Evolutionary conservation across 2,113 vertebrate genomes (phyloP).

Genomic region (Nycticryphes semicollaris): DNA sequence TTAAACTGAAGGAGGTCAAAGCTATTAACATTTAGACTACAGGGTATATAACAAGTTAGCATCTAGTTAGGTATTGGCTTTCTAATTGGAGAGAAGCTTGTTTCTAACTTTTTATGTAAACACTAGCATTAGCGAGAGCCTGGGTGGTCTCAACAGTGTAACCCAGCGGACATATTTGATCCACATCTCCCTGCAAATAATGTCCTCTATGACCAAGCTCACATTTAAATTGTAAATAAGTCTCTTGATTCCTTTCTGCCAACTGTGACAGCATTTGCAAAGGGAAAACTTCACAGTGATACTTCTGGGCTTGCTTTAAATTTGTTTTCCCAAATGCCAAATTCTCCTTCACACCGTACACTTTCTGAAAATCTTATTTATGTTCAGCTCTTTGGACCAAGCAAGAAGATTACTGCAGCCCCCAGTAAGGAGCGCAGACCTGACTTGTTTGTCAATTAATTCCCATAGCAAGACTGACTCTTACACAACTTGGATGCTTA

Average conservation of each 20-base stretch:
- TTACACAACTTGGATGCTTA: background rate
- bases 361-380: constrained; percentile 27
- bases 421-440: constrained; percentile 14
- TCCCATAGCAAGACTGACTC: background rate
- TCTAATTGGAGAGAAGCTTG: constrained; percentile 69
- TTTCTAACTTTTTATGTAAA: constrained; percentile 72
- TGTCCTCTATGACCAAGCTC: constrained; percentile 3
- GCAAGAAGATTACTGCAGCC: constrained; percentile 49
- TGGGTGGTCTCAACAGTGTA: constrained; percentile 60
- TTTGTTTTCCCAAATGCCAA: constrained; percentile 59
- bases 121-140: constrained; percentile 58
- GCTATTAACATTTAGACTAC: constrained; percentile 75
- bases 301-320: constrained; percentile 14
- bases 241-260: constrained; percentile 50
- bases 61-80: constrained; percentile 58
- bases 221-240: constrained; percentile 68
- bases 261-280: constrained; percentile 50
- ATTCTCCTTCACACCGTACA: constrained; percentile 40
- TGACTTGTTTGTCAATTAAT: constrained; percentile 20
- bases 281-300: constrained; percentile 51
- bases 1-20: constrained; percentile 77
- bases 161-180: constrained; percentile 48
- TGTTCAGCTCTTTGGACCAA: constrained; percentile 35
- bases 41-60: constrained; percentile 69
- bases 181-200: constrained; percentile 35